Conservation (phyloP, 2,888 invertebrate genomes). For the Tetropium fuscum region DNA sequence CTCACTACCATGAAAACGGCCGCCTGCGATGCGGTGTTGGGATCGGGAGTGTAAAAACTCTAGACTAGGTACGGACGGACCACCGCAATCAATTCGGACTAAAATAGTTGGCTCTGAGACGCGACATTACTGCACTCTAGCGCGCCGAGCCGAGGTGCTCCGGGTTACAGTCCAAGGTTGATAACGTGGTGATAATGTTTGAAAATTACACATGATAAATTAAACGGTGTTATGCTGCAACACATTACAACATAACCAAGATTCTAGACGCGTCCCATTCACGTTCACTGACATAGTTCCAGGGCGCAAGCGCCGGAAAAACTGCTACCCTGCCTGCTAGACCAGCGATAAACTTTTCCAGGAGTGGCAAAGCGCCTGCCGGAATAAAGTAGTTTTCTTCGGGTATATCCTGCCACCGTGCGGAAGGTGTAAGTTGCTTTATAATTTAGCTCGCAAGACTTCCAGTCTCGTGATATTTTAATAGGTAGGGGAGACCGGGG, state of each 20-base stretch:
- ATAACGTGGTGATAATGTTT: constrained; percentile 54
- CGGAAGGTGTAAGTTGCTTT: no score
- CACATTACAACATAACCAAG: constrained; percentile 60
- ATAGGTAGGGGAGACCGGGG: no score
- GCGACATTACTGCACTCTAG: constrained; percentile 63
- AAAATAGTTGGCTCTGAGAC: constrained; percentile 62
- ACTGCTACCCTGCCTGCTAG: constrained; percentile 42
- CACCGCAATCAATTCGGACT: constrained; percentile 64
- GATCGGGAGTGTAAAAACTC: constrained; percentile 35
- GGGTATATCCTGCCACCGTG: no score
- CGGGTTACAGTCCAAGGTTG: constrained; percentile 66
- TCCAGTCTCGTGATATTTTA: no score
- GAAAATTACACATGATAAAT: constrained; percentile 58
- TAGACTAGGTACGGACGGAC: constrained; percentile 39
- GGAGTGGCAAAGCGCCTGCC: no score
- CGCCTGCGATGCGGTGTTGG: constrained; percentile 38
- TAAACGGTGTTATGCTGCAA: constrained; percentile 53
- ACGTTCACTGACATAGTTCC: constrained; percentile 36
- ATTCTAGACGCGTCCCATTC: constrained; percentile 41
- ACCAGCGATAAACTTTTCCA: constrained; percentile 23
- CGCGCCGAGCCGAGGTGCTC: constrained; percentile 55
- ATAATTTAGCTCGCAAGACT: no score
- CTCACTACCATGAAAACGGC: constrained; percentile 43
- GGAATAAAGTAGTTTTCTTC: no score
- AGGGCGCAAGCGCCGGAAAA: constrained; percentile 45